Conservation (phyloP, 2,888 invertebrate genomes). For the Phragmatobia fuliginosa region DNA sequence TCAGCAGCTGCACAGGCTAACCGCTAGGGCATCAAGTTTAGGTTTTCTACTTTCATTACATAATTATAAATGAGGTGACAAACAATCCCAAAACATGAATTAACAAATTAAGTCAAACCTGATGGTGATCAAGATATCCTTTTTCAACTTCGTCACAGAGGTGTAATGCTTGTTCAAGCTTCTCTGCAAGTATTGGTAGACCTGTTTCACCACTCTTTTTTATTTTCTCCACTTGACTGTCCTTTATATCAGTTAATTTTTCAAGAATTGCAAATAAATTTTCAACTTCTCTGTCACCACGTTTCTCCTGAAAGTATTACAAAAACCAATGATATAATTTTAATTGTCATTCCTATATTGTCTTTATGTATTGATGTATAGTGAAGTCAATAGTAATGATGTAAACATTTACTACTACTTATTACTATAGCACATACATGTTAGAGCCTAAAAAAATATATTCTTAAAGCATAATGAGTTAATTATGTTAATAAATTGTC, state of each 20-base stretch:
- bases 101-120: slow-evolving; percentile 60
- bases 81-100: too few species aligned
- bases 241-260: slow-evolving; percentile 91
- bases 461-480: too few species aligned
- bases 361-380: not conserved
- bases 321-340: not conserved
- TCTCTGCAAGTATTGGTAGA: slow-evolving; percentile 88
- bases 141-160: slow-evolving; percentile 88
- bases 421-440: too few species aligned
- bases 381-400: not conserved
- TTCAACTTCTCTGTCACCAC: slow-evolving; percentile 93
- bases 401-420: too few species aligned
- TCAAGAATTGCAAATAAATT: slow-evolving; percentile 92
- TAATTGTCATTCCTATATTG: not conserved
- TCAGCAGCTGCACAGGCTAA: too few species aligned
- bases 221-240: slow-evolving; percentile 90
- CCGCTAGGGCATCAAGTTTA: too few species aligned
- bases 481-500: too few species aligned
- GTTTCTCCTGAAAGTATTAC: slow-evolving; percentile 88
- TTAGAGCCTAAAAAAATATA: too few species aligned
- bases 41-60: too few species aligned
- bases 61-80: too few species aligned
- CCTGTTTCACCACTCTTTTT: slow-evolving; percentile 87
- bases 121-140: slow-evolving; percentile 85
- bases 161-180: slow-evolving; percentile 88